Conservation (phyloP, 2,888 invertebrate genomes). For the Argyresthia goedartella region DNA sequence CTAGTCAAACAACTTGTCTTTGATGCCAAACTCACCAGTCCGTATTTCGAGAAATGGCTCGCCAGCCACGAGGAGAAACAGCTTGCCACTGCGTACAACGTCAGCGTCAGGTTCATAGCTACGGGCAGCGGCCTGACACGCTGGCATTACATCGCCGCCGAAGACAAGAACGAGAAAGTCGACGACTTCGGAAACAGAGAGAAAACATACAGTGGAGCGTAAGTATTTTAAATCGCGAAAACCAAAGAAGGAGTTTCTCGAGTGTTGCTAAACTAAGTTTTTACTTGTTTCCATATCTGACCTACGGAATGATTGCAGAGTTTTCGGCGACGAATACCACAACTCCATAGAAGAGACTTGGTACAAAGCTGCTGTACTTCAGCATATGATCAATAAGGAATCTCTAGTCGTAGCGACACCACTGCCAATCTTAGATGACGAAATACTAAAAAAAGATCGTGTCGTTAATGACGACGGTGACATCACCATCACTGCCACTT, state of each 20-base stretch:
- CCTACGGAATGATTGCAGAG: slow-evolving; percentile 41
- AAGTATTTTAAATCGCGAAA: slow-evolving; percentile 18
- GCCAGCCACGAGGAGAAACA: slow-evolving; percentile 58
- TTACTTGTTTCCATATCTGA: too few species aligned
- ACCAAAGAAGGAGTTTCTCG: too few species aligned
- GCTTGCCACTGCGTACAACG: slow-evolving; percentile 77
- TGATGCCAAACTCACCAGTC: slow-evolving; percentile 82
- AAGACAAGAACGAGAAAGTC: slow-evolving; percentile 64
- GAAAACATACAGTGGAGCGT: slow-evolving; percentile 38
- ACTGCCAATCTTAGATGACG: slow-evolving; percentile 59
- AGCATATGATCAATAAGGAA: slow-evolving; percentile 81
- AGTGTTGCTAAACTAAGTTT: too few species aligned
- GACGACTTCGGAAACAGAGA: slow-evolving; percentile 36
- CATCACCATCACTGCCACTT: slow-evolving; percentile 82
- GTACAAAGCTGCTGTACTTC: slow-evolving; percentile 91
- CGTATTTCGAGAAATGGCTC: slow-evolving; percentile 70
- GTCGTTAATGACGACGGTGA: slow-evolving; percentile 58
- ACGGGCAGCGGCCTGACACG: slow-evolving; percentile 91
- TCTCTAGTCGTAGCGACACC: slow-evolving; percentile 85
- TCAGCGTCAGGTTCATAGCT: slow-evolving; percentile 84
- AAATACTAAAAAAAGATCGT: slow-evolving; percentile 33
- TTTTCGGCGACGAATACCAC: slow-evolving; percentile 84
- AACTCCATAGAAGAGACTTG: slow-evolving; percentile 90
- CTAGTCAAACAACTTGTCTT: slow-evolving; percentile 88
- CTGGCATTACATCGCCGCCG: slow-evolving; percentile 82